phyloP scores from a whole-genome alignment of 2,113 vertebrate species.

The Carassius gibelio region DNA sequence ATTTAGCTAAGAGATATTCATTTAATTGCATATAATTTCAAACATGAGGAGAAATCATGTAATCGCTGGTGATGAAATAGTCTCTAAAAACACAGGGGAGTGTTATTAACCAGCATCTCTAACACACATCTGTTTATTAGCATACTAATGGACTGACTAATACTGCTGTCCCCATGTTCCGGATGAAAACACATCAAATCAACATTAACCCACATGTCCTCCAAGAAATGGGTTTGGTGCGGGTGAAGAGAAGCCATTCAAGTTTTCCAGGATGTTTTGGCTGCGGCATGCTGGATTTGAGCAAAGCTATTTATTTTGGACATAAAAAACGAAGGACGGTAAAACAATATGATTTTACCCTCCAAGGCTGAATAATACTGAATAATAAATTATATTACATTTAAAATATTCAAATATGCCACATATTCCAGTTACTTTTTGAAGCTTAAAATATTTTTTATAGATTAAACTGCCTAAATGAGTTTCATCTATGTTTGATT shows the following conservation, averaged over 20 bases:
- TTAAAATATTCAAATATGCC: not conserved
- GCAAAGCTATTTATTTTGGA: not conserved
- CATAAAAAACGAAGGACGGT: not conserved
- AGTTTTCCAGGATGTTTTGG: not conserved
- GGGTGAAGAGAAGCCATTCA: not conserved
- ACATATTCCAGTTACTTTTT: not conserved
- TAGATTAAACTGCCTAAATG: not conserved
- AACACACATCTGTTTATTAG: slow-evolving; percentile 42
- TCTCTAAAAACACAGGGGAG: slow-evolving; percentile 23
- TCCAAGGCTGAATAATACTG: not conserved
- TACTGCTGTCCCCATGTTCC: slow-evolving; percentile 1
- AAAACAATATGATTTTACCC: not conserved
- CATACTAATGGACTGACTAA: slow-evolving; percentile 39
- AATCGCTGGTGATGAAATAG: slow-evolving; percentile 26
- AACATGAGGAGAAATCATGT: slow-evolving; percentile 31
- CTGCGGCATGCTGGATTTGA: too few relatives aligned
- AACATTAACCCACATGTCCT: slow-evolving; percentile 43
- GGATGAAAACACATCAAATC: slow-evolving; percentile 39
- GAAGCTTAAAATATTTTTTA: not conserved
- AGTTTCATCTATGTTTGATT: not conserved
- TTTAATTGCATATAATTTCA: slow-evolving; percentile 49
- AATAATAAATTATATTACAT: not conserved
- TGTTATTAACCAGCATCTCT: slow-evolving; percentile 41
- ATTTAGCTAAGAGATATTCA: slow-evolving; percentile 25
- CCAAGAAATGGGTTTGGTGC: slow-evolving; percentile 36